Conservation (phyloP, 2,888 invertebrate genomes). For the Bembecia ichneumoniformis region DNA sequence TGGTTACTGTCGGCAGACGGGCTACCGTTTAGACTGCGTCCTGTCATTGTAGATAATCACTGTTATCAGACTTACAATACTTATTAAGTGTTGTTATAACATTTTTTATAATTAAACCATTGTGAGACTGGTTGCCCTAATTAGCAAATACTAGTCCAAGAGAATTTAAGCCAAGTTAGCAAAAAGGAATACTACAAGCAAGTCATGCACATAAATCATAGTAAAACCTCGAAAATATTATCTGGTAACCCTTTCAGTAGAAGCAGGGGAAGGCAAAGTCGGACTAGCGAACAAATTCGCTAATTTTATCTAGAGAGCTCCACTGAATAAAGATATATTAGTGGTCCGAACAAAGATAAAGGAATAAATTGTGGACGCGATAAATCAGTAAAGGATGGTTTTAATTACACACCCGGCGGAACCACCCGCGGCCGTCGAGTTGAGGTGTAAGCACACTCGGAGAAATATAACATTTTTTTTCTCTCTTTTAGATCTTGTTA, state of each 20-base stretch:
- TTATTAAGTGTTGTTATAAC: no score
- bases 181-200: neutral
- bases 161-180: neutral
- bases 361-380: slow-evolving; percentile 66
- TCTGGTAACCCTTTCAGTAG: slow-evolving; percentile 44
- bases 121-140: no score
- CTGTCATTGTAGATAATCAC: no score
- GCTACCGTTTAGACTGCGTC: no score
- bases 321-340: slow-evolving; percentile 68
- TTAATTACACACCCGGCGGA: slow-evolving; percentile 60
- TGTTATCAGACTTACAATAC: no score
- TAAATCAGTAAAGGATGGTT: slow-evolving; percentile 70
- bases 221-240: slow-evolving; percentile 37
- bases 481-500: no score
- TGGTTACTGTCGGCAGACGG: no score
- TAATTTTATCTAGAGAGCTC: slow-evolving; percentile 54
- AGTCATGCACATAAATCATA: slow-evolving; percentile 31
- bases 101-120: no score
- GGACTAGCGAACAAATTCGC: slow-evolving; percentile 51
- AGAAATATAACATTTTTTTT: neutral
- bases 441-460: slow-evolving; percentile 10
- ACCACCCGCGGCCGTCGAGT: slow-evolving; percentile 16
- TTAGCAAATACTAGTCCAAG: no score
- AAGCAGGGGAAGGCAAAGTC: slow-evolving; percentile 18
- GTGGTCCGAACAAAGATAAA: slow-evolving; percentile 65